Evolutionary conservation across 2,797 vertebrate species (phyloP).

Genomic region (Salarias fasciatus): DNA sequence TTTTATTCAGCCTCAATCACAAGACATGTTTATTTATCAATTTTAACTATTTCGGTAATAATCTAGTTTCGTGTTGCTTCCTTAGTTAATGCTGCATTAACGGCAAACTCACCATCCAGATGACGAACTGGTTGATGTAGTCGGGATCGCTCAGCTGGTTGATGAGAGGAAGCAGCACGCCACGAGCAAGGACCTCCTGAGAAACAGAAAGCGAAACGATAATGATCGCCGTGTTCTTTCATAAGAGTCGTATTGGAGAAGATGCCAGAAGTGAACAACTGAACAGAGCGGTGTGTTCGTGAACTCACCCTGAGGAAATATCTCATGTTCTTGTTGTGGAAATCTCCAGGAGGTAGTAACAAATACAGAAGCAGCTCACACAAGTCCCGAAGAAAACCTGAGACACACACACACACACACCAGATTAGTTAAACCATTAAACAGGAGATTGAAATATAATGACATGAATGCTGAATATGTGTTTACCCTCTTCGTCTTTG

Average conservation of each 20-base stretch:
- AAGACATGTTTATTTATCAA: too few species aligned
- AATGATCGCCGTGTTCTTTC: too few species aligned
- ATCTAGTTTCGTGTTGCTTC: too few species aligned
- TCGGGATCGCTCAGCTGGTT: conserved; percentile 99
- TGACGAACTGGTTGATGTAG: conserved; percentile 99
- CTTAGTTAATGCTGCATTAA: too few species aligned
- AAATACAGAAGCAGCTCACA: conserved; percentile 98
- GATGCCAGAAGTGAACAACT: too few species aligned
- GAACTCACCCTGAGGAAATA: conserved; percentile 96
- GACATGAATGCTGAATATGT: background rate
- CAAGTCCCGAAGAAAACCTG: conserved; percentile 97
- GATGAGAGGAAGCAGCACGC: conserved; percentile 97
- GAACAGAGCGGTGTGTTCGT: background rate
- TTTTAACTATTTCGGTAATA: too few species aligned
- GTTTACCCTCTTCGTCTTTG: conserved; percentile 96
- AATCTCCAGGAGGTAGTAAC: conserved; percentile 99
- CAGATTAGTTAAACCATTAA: background rate
- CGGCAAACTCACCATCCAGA: conserved; percentile 93
- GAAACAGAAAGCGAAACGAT: background rate
- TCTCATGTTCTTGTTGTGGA: conserved; percentile 99
- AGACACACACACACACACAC: conserved; percentile 10
- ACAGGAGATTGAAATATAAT: background rate
- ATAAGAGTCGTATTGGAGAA: too few species aligned
- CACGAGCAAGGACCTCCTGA: conserved; percentile 96
- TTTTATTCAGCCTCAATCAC: too few species aligned